Percentiles rank a stretch among this genome's conserved stretches.
Evolutionary conservation across 2,888 invertebrate species (phyloP).

Genomic region (Tineola bisselliella): DNA sequence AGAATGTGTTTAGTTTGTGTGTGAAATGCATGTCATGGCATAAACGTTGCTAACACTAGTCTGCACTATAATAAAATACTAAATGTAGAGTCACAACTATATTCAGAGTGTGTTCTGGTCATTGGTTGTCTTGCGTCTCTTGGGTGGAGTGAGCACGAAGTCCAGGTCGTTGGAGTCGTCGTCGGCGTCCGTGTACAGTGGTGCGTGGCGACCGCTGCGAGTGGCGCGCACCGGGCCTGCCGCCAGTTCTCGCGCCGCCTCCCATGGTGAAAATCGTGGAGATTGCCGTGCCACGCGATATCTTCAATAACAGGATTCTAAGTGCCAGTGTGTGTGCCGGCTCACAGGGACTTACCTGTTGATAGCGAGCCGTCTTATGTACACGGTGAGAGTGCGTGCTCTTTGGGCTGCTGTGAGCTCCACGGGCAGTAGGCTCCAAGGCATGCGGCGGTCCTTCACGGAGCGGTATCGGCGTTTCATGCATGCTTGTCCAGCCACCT

Average conservation of each 20-base stretch:
- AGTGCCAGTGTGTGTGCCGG: background rate
- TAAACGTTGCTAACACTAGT: too few relatives aligned
- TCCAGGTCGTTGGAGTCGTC: slow-evolving; percentile 57
- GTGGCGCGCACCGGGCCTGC: slow-evolving; percentile 32
- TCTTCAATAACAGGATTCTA: background rate
- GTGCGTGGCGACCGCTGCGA: slow-evolving; percentile 51
- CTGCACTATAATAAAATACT: too few relatives aligned
- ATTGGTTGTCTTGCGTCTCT: background rate
- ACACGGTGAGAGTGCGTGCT: slow-evolving; percentile 49
- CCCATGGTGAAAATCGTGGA: background rate
- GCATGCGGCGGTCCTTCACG: slow-evolving; percentile 53
- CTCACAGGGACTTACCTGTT: slow-evolving; percentile 29
- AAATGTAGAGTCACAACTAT: too few relatives aligned
- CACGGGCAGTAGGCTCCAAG: slow-evolving; percentile 53
- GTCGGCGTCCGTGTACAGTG: slow-evolving; percentile 53
- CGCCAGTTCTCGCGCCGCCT: background rate
- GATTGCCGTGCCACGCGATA: background rate
- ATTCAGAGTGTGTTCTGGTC: background rate
- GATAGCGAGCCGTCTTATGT: slow-evolving; percentile 53
- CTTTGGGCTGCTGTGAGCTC: slow-evolving; percentile 46
- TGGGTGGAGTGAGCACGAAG: slow-evolving; percentile 22
- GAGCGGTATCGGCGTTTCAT: slow-evolving; percentile 48
- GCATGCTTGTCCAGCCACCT: slow-evolving; percentile 23
- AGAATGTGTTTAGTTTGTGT: too few relatives aligned
- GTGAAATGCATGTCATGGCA: background rate